A percentile compares a stretch with the other conserved stretches of the same genome.
Conservation (phyloP, 2,888 invertebrate genomes). For the Meliscaeva auricollis region DNA sequence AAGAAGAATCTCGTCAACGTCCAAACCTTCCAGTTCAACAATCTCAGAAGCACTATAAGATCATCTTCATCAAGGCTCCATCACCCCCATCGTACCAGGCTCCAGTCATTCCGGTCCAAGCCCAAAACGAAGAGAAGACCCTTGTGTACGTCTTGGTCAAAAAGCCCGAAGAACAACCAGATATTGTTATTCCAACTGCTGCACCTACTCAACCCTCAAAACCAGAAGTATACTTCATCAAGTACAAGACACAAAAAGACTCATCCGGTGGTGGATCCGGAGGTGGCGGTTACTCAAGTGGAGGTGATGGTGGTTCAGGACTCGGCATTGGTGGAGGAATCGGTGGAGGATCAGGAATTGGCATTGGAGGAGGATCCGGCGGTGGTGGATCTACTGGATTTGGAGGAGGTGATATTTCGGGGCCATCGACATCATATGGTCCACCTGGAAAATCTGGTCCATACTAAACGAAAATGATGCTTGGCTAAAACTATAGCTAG, state of each 20-base stretch:
- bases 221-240: slow-evolving; percentile 94
- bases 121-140: slow-evolving; percentile 94
- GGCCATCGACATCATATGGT: slow-evolving; percentile 86
- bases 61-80: slow-evolving; percentile 96
- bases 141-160: slow-evolving; percentile 95
- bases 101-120: slow-evolving; percentile 91
- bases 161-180: slow-evolving; percentile 93
- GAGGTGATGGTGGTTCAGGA: slow-evolving; percentile 78
- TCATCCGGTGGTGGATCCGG: slow-evolving; percentile 78
- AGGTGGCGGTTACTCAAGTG: slow-evolving; percentile 78
- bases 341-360: slow-evolving; percentile 76
- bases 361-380: slow-evolving; percentile 82
- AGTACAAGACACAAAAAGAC: slow-evolving; percentile 85
- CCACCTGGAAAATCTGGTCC: slow-evolving; percentile 90
- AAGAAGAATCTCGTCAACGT: slow-evolving; percentile 88
- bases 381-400: slow-evolving; percentile 79
- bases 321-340: slow-evolving; percentile 77
- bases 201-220: slow-evolving; percentile 93
- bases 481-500: slow-evolving; percentile 76
- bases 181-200: slow-evolving; percentile 90
- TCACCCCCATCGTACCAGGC: slow-evolving; percentile 92
- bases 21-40: slow-evolving; percentile 88
- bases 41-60: slow-evolving; percentile 95
- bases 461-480: slow-evolving; percentile 85
- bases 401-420: slow-evolving; percentile 79